Base-by-base conservation (phyloP, 2,113 vertebrate species). In the Oryzias melastigma region DNA sequence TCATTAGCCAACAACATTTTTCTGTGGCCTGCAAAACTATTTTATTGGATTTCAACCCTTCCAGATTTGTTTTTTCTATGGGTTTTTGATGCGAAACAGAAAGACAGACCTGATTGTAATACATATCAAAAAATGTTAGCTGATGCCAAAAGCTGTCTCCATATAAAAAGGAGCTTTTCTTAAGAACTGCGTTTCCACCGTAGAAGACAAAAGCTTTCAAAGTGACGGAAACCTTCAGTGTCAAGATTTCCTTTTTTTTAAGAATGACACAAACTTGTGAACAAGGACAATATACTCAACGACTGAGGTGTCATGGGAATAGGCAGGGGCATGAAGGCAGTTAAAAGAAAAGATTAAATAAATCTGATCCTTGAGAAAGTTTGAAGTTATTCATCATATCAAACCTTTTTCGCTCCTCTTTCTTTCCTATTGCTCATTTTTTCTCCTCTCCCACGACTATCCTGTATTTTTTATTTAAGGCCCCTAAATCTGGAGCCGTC, bases 1-100 rank as follows among this genome's bases (percentile, higher is more conserved):
- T 60, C 57, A 55, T 68, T 70, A 80, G 81, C 80, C 52, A 59
- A 84, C 81, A 81, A 85, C 77, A 82, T 84, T 85, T 81, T 82
- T 71, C 74, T 29, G 14, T 71, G 58, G 87, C 83, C 86, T 84
- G 81, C 67, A 80, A 77, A 69, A 80, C 65, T 66, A 65, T 85
- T 59, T 75, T 81, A 54, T 67, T 73, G 58, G 46, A 54, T 68
- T 59, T 63, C 74, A 69, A 71, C 78, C 68, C 73, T 76, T 78
- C 61, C 58, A 64, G 76, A 79, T 69, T 73, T 59, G 68, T 16
- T 57, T 74, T 67, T 59, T 74, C 71, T n/a, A 51, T 14, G 29
- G 53, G 20, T 62, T 49, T 58, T 50, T 18, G 66, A 77, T 16
- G 52, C 70, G 68, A 64, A 52, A 71, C 59, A 77, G 65, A 62